phyloP scores from a whole-genome alignment of 2,888 invertebrate species.

The Melitaea athalia region DNA sequence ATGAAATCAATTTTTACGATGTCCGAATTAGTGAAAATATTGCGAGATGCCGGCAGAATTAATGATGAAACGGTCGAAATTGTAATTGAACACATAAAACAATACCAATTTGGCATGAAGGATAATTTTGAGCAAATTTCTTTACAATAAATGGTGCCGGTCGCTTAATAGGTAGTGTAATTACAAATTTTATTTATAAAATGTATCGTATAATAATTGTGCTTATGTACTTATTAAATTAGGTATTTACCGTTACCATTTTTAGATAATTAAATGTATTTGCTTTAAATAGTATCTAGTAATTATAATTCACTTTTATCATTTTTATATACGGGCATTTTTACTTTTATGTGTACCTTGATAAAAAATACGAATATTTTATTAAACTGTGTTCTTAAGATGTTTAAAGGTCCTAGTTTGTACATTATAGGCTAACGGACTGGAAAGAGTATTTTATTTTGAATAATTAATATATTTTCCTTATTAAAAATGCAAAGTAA shows the following conservation, averaged over 20 bases:
- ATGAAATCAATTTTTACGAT: slow-evolving; percentile 87
- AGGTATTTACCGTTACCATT: not conserved
- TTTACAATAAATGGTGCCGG: not conserved
- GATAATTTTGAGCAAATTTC: slow-evolving; percentile 52
- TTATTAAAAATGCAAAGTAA: too few relatives aligned
- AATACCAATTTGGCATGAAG: slow-evolving; percentile 65
- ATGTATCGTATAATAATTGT: not conserved
- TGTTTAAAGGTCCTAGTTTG: too few relatives aligned
- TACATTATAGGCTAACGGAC: too few relatives aligned
- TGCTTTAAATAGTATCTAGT: too few relatives aligned
- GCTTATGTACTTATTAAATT: slow-evolving; percentile 14
- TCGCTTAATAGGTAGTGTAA: not conserved
- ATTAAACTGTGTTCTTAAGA: too few relatives aligned
- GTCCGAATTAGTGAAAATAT: slow-evolving; percentile 83
- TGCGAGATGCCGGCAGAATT: slow-evolving; percentile 85
- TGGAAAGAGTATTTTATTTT: too few relatives aligned
- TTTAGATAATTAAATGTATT: not conserved
- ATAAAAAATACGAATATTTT: too few relatives aligned
- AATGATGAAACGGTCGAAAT: slow-evolving; percentile 69
- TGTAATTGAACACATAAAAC: slow-evolving; percentile 68
- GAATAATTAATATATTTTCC: too few relatives aligned
- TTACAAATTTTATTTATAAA: not conserved
- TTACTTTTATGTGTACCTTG: too few relatives aligned
- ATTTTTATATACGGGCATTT: too few relatives aligned
- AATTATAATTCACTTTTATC: too few relatives aligned